Evolutionary conservation across 92 coral and sea anemone species (phyloP).

Genomic region (Paramuricea clavata): DNA sequence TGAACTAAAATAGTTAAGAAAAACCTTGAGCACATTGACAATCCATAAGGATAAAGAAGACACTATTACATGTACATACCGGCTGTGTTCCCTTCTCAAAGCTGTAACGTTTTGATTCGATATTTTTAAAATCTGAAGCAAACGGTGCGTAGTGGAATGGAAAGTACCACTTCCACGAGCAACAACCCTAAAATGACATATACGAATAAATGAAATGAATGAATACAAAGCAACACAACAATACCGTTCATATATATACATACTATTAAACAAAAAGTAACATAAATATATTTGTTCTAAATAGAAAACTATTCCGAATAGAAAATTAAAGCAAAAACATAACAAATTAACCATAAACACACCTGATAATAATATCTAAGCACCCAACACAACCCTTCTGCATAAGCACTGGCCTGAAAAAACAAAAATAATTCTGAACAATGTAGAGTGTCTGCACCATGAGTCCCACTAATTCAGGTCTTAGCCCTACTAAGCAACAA

Average conservation of each 20-base stretch:
- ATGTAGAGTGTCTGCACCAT: background rate
- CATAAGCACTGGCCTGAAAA: constrained; percentile 94
- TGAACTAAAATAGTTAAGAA: constrained; percentile 71
- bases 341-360: background rate
- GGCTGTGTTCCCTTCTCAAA: constrained; percentile 96
- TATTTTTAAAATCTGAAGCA: constrained; percentile 96
- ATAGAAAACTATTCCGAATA: too few species aligned
- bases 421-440: background rate
- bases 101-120: constrained; percentile 76
- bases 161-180: constrained; percentile 98
- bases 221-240: too few species aligned
- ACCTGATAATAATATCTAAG: constrained; percentile 90
- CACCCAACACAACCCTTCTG: constrained; percentile 99
- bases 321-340: too few species aligned
- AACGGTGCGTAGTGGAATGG: constrained; percentile 98
- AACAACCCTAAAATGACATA: constrained; percentile 82
- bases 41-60: too few species aligned
- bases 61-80: constrained; percentile 74
- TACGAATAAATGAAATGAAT: background rate
- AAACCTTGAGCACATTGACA: too few species aligned
- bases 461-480: background rate
- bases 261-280: too few species aligned
- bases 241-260: too few species aligned
- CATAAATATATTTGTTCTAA: too few species aligned
- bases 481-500: background rate